phyloP scores from a whole-genome alignment of 2,113 vertebrate genomes.

The Barnardius zonarius region DNA sequence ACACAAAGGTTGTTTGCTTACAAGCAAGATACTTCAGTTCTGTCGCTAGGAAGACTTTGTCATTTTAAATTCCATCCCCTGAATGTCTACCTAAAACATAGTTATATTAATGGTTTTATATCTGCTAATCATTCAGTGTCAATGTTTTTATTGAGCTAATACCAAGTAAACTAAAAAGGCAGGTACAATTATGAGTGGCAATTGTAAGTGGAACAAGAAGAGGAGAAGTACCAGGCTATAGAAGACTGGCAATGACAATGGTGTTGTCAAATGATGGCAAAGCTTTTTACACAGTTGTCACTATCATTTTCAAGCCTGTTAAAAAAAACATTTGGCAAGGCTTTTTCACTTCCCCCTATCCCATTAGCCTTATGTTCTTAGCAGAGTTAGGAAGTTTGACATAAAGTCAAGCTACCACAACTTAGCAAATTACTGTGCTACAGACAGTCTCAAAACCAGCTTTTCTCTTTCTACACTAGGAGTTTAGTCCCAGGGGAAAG shows the following conservation, averaged over 20 bases:
- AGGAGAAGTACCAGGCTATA: background rate
- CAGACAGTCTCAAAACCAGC: background rate
- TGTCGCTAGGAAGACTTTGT: background rate
- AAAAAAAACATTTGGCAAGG: background rate
- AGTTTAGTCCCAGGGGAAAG: background rate
- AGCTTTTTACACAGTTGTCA: background rate
- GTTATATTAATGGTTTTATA: background rate
- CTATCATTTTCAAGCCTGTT: conserved; percentile 1
- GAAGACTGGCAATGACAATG: background rate
- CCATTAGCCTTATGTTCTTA: background rate
- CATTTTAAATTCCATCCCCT: background rate
- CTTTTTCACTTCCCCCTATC: background rate
- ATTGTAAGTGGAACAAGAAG: background rate
- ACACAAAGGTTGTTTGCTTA: background rate
- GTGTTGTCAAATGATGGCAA: background rate
- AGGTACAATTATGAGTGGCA: background rate
- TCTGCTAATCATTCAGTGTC: background rate
- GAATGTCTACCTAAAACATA: background rate
- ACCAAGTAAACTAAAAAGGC: background rate
- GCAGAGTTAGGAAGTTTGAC: background rate
- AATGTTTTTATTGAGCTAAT: background rate
- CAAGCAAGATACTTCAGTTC: background rate
- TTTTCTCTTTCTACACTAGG: background rate
- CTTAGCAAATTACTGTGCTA: background rate
- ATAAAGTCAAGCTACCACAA: background rate